Evolutionary conservation across 2,113 vertebrate species (phyloP).

Genomic region (Progne subis): DNA sequence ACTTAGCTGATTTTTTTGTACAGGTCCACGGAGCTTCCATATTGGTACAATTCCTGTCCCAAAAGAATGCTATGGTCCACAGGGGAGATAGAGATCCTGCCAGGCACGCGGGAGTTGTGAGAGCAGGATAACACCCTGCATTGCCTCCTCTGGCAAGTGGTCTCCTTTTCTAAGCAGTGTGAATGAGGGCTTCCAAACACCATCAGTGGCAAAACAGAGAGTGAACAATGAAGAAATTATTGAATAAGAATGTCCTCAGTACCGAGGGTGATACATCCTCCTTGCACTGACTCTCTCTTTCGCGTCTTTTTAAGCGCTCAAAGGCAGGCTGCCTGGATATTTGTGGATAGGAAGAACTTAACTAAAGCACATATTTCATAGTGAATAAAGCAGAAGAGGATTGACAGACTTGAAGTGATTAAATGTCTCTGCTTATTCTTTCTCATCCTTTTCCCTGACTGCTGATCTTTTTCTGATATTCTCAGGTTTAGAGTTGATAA

Average conservation of each 20-base stretch:
- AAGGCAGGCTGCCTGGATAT: background rate
- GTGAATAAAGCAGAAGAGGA: background rate
- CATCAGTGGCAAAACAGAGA: background rate
- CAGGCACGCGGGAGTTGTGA: background rate
- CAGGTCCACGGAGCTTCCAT: background rate
- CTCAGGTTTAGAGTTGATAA: background rate
- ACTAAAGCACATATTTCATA: background rate
- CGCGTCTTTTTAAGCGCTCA: background rate
- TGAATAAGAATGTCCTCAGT: background rate
- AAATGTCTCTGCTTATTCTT: background rate
- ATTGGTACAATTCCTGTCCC: background rate
- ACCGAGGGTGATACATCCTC: accelerated
- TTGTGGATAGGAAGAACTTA: background rate
- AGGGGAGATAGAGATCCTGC: background rate
- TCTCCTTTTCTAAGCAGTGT: background rate
- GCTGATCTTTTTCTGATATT: background rate
- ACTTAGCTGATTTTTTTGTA: background rate
- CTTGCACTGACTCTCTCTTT: background rate
- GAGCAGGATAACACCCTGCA: background rate
- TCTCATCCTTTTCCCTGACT: background rate
- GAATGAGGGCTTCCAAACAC: background rate
- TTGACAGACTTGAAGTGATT: background rate
- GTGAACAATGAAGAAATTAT: background rate
- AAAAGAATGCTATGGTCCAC: accelerated
- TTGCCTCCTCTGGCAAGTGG: background rate